These are phyloP conservation scores for Drosophila seclusa DNA, from an alignment of 2,888 invertebrate genomes.

Conservation along the genomic window DNA sequence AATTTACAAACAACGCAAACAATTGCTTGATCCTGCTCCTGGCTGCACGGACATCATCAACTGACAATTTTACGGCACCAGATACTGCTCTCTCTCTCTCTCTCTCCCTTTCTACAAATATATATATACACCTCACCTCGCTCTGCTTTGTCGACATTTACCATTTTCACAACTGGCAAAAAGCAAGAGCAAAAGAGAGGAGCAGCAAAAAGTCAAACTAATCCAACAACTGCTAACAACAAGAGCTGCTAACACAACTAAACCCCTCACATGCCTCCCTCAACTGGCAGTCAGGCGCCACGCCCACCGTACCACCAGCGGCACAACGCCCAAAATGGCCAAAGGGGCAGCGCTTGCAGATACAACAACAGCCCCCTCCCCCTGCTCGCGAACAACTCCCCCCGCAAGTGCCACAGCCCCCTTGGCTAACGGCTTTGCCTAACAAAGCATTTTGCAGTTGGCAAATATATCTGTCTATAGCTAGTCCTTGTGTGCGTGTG, in stretches of 20 bases:
- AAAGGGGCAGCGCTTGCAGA: conserved; percentile 52
- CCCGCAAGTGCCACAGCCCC: neutral
- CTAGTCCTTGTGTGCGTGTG: neutral
- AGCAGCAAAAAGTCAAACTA: conserved; percentile 75
- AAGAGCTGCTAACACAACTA: conserved; percentile 36
- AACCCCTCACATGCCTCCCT: neutral
- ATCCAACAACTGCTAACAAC: conserved; percentile 79
- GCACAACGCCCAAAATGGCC: conserved; percentile 37
- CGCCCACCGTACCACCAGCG: conserved; percentile 44
- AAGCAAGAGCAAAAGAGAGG: conserved; percentile 30
- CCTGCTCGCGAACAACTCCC: neutral
- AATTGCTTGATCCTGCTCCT: conserved; percentile 60
- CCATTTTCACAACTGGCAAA: conserved; percentile 68
- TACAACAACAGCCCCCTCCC: neutral
- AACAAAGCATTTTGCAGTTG: conserved; percentile 77
- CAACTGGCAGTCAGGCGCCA: neutral
- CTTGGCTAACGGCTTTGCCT: conserved; percentile 46
- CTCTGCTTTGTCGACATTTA: conserved; percentile 38
- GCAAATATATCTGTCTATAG: conserved; percentile 59
- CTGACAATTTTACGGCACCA: conserved; percentile 64
- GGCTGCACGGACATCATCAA: conserved; percentile 61
- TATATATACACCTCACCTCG: neutral
- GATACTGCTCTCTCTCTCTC: neutral
- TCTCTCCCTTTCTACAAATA: neutral
- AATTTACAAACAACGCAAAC: conserved; percentile 68